Base-by-base conservation (phyloP, 2,797 vertebrate species). In the Paramormyrops hopkinsi region DNA sequence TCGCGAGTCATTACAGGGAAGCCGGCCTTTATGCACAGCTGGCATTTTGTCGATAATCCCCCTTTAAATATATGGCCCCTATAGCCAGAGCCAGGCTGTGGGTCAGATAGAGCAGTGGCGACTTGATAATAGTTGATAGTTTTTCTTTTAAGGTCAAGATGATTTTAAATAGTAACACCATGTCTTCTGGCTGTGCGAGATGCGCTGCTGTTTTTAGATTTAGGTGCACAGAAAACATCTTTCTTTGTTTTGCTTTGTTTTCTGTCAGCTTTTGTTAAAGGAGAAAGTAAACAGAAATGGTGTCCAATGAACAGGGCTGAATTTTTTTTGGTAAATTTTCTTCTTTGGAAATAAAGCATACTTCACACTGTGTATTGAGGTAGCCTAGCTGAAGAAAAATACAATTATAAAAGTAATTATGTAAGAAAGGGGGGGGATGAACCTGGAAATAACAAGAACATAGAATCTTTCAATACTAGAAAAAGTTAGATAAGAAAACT, bases 41-140 rank as follows among this genome's bases (percentile, higher is more conserved):
- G 93, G 94, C 92, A 92, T 54, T 89, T 93, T 92, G 92, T 95
- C 93, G 94, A 91, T 93, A 93, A 92, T 94, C 93, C 92, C 93
- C 92, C 93, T 95, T 94, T 93, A 94, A 94, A 94, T 93, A 95
- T 95, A 95, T 92, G 92, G 94, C 92, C 93, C 89, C 93, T 91
- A 93, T 93, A 92, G 90, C 90, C 29, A 73, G 93, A 92, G 92
- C 92, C 90, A 90, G 92, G 92, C 93, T 93, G 93, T 93, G 88
- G 86, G 65, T n/a, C 25, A 12, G 7, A 82, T 51, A 54, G 44
- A 44, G 25, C 85, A 76, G 69, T 5, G 29, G 62, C 50, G 50
- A 79, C 65, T 88, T 90, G 87, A 88, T 85, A 48, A 87, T 19
- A 87, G 53, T 37, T 87, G 79, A 85, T 84, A 46, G 54, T 44